These are phyloP conservation scores for Azorinus chamasolen DNA, from an alignment of 2,888 invertebrate species.

Conservation along the genomic window DNA sequence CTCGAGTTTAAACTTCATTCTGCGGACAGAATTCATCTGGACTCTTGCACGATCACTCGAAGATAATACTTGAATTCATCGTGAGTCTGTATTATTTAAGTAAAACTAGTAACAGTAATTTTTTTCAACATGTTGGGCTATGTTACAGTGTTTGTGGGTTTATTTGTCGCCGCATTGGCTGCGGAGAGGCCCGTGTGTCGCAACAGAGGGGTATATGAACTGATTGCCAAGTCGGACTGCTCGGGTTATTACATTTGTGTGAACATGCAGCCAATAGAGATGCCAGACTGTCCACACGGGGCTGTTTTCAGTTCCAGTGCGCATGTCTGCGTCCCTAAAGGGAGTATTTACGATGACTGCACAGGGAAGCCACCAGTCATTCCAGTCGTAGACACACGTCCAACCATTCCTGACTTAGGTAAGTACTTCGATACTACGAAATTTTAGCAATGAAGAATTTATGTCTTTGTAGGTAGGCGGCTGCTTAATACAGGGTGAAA, in stretches of 20 bases:
- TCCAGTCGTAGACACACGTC: conserved; percentile 4
- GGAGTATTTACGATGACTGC: conserved; percentile 62
- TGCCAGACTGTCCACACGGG: conserved; percentile 59
- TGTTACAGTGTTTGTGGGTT: no score
- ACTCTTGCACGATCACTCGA: no score
- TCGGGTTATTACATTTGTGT: conserved; percentile 52
- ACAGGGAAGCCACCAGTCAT: background rate
- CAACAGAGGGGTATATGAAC: conserved; percentile 24
- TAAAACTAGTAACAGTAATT: no score
- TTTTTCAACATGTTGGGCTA: no score
- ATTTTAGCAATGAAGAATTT: background rate
- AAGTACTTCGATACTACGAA: no score
- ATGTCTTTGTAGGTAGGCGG: no score
- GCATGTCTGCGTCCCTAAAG: conserved; percentile 62
- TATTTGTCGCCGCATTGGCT: no score
- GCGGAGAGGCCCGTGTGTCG: background rate
- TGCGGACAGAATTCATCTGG: no score
- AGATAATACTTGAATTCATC: no score
- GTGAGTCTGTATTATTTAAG: no score
- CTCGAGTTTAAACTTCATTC: no score
- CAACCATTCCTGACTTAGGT: conserved; percentile 38
- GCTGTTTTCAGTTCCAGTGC: conserved; percentile 54
- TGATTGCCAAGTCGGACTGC: conserved; percentile 58
- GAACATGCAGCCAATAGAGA: conserved; percentile 49
- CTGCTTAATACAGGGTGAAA: no score